Percentiles rank a stretch among this genome's conserved stretches.
Evolutionary conservation across 2,888 invertebrate species (phyloP).

Genomic region (Blastobasis adustella): DNA sequence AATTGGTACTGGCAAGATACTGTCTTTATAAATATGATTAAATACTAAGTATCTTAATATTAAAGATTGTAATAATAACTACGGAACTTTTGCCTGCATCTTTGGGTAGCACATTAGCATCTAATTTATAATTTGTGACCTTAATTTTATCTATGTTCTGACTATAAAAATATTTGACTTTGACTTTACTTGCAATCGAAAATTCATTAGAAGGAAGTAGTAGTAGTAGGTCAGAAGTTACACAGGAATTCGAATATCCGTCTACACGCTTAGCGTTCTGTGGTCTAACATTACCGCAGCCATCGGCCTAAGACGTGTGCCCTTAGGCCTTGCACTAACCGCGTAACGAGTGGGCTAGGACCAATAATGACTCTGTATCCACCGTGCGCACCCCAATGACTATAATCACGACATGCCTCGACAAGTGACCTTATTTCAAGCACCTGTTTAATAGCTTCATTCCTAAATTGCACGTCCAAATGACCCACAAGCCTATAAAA

Average conservation of each 20-base stretch:
- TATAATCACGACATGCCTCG: slow-evolving; percentile 19
- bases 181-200: neutral
- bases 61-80: too few relatives aligned
- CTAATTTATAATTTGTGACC: too few relatives aligned
- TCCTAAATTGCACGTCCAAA: slow-evolving; percentile 5
- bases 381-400: slow-evolving; percentile 20
- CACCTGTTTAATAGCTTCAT: slow-evolving; percentile 21
- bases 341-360: neutral
- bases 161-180: neutral
- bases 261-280: too few relatives aligned
- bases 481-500: slow-evolving; percentile 4
- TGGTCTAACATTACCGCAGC: too few relatives aligned
- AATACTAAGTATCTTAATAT: too few relatives aligned
- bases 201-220: neutral
- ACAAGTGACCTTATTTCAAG: slow-evolving; percentile 28
- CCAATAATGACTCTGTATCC: neutral
- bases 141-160: too few relatives aligned
- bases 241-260: too few relatives aligned
- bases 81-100: too few relatives aligned
- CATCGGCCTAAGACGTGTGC: neutral
- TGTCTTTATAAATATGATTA: too few relatives aligned
- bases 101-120: too few relatives aligned
- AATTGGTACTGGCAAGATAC: too few relatives aligned
- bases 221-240: neutral
- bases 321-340: neutral